Evolutionary conservation across 2,888 invertebrate species (phyloP).

Genomic region (Andrena camellia): DNA sequence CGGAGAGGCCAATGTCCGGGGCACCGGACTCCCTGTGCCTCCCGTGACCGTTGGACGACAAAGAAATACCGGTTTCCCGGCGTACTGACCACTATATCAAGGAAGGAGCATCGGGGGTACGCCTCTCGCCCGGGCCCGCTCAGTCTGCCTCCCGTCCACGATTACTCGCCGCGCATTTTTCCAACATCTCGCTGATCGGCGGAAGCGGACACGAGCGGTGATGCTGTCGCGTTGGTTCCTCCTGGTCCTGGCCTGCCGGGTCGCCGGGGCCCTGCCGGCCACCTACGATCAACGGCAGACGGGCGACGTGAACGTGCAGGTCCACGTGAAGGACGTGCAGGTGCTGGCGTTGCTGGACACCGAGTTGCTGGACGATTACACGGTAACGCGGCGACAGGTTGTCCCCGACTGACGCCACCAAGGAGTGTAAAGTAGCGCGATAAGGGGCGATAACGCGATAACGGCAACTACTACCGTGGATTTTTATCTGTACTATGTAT

Average conservation of each 20-base stretch:
- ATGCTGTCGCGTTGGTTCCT: constrained; percentile 69
- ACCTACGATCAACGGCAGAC: constrained; percentile 91
- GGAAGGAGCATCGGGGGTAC: constrained; percentile 45
- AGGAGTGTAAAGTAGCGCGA: constrained; percentile 59
- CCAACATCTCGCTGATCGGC: constrained; percentile 6
- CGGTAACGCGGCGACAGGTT: constrained; percentile 83
- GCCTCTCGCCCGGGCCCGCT: constrained; percentile 41
- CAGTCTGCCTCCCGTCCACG: constrained; percentile 47
- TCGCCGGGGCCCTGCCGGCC: constrained; percentile 67
- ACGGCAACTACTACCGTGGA: constrained; percentile 10
- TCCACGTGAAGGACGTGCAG: constrained; percentile 92
- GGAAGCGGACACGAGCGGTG: neutral
- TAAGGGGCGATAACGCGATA: constrained; percentile 58
- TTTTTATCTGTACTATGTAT: neutral
- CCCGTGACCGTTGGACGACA: constrained; percentile 59
- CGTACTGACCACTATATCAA: constrained; percentile 57
- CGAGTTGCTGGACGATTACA: constrained; percentile 87
- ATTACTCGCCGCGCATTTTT: constrained; percentile 49
- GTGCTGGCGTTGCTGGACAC: constrained; percentile 90
- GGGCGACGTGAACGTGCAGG: constrained; percentile 92
- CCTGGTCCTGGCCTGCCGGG: constrained; percentile 85
- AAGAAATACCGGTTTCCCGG: constrained; percentile 71
- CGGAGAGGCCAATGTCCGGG: constrained; percentile 72
- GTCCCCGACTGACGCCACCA: neutral
- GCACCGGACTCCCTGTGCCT: constrained; percentile 60